Conservation (phyloP, 2,888 invertebrate genomes). For the Neoitamus cyanurus region DNA sequence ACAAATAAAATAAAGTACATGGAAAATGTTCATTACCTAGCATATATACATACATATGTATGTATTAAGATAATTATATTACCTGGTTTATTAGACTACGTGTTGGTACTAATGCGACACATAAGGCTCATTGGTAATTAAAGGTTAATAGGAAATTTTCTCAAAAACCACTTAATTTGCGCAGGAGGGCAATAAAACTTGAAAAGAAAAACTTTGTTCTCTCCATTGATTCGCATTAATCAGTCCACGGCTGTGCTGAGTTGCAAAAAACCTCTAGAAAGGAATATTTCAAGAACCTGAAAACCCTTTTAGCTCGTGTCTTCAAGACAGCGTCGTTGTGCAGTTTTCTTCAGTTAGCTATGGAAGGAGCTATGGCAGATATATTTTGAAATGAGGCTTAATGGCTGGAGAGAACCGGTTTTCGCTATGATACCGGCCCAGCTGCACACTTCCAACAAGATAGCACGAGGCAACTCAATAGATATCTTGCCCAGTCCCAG, state of each 20-base stretch:
- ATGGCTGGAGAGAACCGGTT: slow-evolving; percentile 24
- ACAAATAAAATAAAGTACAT: too few species aligned
- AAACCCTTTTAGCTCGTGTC: slow-evolving; percentile 53
- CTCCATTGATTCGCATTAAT: not conserved
- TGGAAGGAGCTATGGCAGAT: not conserved
- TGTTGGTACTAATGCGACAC: too few species aligned
- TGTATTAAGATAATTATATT: too few species aligned
- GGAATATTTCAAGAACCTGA: slow-evolving; percentile 38
- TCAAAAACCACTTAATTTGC: not conserved
- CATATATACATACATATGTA: too few species aligned
- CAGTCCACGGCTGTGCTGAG: not conserved
- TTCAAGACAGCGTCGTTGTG: slow-evolving; percentile 32
- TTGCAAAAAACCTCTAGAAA: slow-evolving; percentile 7
- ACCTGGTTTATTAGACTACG: too few species aligned
- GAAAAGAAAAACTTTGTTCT: not conserved
- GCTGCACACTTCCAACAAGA: not conserved
- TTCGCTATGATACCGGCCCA: not conserved
- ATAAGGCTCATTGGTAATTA: too few species aligned
- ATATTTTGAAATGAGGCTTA: not conserved
- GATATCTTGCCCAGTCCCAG: not conserved
- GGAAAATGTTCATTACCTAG: too few species aligned
- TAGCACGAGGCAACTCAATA: slow-evolving; percentile 29
- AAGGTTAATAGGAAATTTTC: not conserved
- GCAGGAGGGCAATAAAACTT: not conserved
- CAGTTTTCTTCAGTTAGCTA: slow-evolving; percentile 33